These are phyloP conservation scores for Lepilemur septentrionalis DNA, from an alignment of 2,797 vertebrate species.

Conservation along the genomic window DNA sequence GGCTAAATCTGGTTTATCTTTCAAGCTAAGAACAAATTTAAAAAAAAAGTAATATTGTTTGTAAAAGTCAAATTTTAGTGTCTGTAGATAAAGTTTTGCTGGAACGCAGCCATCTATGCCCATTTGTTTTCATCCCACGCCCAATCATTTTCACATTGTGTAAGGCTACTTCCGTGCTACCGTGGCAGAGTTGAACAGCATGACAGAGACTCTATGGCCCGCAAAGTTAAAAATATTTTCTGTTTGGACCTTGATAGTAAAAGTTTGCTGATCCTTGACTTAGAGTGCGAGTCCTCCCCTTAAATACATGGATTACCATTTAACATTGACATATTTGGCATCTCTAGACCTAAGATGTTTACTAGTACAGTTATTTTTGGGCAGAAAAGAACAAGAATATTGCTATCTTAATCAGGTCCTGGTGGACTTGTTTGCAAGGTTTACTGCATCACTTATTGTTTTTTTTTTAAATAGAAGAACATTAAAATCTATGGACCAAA, in stretches of 20 bases:
- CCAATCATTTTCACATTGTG: background rate
- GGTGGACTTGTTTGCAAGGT: background rate
- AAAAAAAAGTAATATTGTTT: background rate
- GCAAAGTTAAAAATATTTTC: background rate
- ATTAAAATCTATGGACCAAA: background rate
- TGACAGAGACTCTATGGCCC: background rate
- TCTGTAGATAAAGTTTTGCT: background rate
- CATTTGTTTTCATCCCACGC: background rate
- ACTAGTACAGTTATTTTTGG: background rate
- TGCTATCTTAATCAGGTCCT: background rate
- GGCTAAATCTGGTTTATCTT: background rate
- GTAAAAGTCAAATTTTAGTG: background rate
- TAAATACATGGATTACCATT: background rate
- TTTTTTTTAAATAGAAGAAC: background rate
- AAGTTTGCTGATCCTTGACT: background rate
- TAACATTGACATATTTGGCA: background rate
- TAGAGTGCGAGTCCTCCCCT: background rate
- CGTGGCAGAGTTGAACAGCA: background rate
- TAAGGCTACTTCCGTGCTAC: background rate
- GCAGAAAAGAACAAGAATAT: background rate
- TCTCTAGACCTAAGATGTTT: background rate
- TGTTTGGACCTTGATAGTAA: background rate
- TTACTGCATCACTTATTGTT: background rate
- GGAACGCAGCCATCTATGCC: background rate
- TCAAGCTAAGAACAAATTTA: background rate